Evolutionary conservation across 2,797 vertebrate species (phyloP).

Genomic region (Eospalax fontanierii): DNA sequence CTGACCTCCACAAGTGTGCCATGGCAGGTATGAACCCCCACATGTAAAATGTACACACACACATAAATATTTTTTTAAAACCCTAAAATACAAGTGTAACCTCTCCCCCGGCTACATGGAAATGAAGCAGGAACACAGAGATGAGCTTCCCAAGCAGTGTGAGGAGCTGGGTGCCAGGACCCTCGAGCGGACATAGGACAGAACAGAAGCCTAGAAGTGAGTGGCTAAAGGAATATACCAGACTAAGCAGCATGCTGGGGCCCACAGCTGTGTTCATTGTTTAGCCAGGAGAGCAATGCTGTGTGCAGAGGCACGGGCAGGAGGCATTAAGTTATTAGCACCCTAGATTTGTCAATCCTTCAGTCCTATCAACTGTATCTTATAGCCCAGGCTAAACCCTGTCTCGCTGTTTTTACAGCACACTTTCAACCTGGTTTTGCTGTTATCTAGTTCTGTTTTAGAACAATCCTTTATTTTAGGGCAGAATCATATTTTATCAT

Average conservation of each 20-base stretch:
- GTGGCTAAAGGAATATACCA: not conserved
- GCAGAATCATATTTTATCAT: too few relatives aligned
- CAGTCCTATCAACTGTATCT: not conserved
- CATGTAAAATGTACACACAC: not conserved
- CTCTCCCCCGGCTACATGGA: not conserved
- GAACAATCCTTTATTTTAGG: too few relatives aligned
- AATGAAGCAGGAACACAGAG: not conserved
- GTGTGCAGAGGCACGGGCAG: too few relatives aligned
- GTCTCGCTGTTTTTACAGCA: not conserved
- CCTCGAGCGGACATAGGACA: not conserved
- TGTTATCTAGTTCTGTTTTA: too few relatives aligned
- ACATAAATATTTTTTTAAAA: not conserved
- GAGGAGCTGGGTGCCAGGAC: not conserved
- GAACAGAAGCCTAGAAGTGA: not conserved
- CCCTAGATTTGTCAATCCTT: not conserved
- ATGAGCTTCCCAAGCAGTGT: not conserved
- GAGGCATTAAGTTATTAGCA: not conserved
- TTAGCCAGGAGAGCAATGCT: not conserved
- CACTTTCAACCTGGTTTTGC: not conserved
- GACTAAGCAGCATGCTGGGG: not conserved
- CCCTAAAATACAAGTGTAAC: not conserved
- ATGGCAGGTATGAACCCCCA: not conserved
- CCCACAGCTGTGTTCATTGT: not conserved
- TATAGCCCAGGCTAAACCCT: not conserved
- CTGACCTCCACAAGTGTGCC: too few relatives aligned